Evolutionary conservation across 2,797 vertebrate genomes (phyloP), one percentile per base, ranked within the genome.

Genomic region (Eupleurogrammus muticus): DNA sequence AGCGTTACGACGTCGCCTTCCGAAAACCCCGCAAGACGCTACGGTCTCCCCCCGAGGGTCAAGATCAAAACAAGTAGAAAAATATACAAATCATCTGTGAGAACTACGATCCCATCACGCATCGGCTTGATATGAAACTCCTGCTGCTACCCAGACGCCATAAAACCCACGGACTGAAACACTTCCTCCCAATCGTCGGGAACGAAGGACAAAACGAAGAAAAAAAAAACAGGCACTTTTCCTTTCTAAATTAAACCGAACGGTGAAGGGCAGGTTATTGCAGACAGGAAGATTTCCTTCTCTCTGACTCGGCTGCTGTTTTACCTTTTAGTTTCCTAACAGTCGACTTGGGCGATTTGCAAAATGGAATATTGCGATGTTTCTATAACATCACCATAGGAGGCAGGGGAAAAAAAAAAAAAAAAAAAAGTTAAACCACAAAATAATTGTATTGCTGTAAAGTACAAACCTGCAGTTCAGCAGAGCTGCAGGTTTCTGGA

Each of bases 211-310:
- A 80, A 90, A 28, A 28, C 3, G 6, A 28, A 28, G 6, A 28
- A 3, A 28, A 28, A 28, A 28, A 28, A 66, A 79, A 70, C 92
- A 95, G 94, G 94, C 93, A 94, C 93, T 94, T 95, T 84, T 92
- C 88, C 92, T 81, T 90, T 87, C 67, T 63, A 73, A 63, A 67
- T 19, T 40, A 65, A 85, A 78, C 16, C 53, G 73, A 77, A 87
- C 53, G 77, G 66, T 79, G 69, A 82, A 73, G 78, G 85, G 84
- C 74, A 67, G 73, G 76, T 92, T 92, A 92, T 91, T 92, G 90
- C 91, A 92, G 90, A 90, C 83, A 61, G 38, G 76, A 47, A 84
- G 65, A 82, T 77, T 58, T 67, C 34, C 42, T 69, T 84, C 78
- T 47, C 68, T 75, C 61, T 74, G 46, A 77, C 65, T 80, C 77